These are phyloP conservation scores for Busseola fusca DNA, from an alignment of 2,888 invertebrate species.

Conservation along the genomic window DNA sequence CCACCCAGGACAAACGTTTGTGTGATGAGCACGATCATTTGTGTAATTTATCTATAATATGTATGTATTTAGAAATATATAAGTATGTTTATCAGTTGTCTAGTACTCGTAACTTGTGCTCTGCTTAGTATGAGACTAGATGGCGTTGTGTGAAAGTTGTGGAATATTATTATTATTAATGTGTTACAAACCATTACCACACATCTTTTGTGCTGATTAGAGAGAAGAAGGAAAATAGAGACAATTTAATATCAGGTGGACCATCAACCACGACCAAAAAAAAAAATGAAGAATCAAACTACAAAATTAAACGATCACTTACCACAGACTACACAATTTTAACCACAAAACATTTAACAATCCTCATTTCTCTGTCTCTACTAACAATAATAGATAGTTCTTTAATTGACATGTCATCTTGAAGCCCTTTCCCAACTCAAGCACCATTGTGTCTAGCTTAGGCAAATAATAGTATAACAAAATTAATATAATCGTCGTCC, in stretches of 20 bases:
- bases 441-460: slow-evolving; percentile 83
- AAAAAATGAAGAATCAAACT: neutral
- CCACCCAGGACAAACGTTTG: no score
- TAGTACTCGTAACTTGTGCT: no score
- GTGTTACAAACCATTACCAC: neutral
- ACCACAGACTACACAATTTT: slow-evolving; percentile 32
- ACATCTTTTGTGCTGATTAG: neutral
- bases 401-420: slow-evolving; percentile 88
- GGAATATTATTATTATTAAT: no score
- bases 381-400: slow-evolving; percentile 76
- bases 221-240: neutral
- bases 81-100: no score
- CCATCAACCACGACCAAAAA: neutral
- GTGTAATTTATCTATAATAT: no score
- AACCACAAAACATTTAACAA: slow-evolving; percentile 28
- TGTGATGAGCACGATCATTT: no score
- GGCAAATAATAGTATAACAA: slow-evolving; percentile 84
- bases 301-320: slow-evolving; percentile 24
- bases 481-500: slow-evolving; percentile 87
- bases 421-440: slow-evolving; percentile 72
- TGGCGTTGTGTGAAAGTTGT: no score
- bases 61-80: no score
- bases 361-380: slow-evolving; percentile 67
- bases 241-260: neutral
- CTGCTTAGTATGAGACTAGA: no score